These are phyloP conservation scores for Odontomyia ornata DNA, from an alignment of 2,888 invertebrate species.

Conservation along the genomic window DNA sequence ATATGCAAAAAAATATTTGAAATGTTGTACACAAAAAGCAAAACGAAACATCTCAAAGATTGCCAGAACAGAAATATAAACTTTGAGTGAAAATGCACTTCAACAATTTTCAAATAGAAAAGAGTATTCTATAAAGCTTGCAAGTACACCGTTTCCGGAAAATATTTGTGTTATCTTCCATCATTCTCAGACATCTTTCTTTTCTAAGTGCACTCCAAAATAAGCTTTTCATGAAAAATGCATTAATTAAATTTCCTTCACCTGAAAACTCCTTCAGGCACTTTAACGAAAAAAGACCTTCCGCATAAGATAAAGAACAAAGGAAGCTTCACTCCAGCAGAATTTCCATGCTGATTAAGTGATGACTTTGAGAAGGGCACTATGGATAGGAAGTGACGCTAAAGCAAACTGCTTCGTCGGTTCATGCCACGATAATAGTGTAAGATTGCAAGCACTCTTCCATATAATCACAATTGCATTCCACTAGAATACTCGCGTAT, in stretches of 20 bases:
- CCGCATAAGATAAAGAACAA: neutral
- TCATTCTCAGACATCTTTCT: too few relatives aligned
- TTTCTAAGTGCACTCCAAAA: too few relatives aligned
- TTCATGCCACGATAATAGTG: constrained; percentile 18
- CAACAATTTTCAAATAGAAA: too few relatives aligned
- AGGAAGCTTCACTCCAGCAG: neutral
- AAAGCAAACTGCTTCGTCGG: neutral
- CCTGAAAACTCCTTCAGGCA: neutral
- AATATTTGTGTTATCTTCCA: too few relatives aligned
- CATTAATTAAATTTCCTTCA: neutral
- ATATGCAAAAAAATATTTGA: too few relatives aligned
- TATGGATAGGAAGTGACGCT: constrained; percentile 7
- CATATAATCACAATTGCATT: constrained; percentile 37
- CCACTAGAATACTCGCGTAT: constrained; percentile 11
- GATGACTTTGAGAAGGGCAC: neutral
- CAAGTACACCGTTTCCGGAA: too few relatives aligned
- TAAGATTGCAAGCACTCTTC: constrained; percentile 31
- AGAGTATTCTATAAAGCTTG: too few relatives aligned
- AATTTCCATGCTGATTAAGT: neutral
- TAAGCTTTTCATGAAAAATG: neutral
- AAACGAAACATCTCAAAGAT: too few relatives aligned
- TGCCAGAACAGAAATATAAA: too few relatives aligned
- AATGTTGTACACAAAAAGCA: too few relatives aligned
- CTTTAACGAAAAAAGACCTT: neutral
- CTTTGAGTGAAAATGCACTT: too few relatives aligned